phyloP scores from a whole-genome alignment of 1,140 invertebrate species.

The Anoplophora glabripennis region DNA sequence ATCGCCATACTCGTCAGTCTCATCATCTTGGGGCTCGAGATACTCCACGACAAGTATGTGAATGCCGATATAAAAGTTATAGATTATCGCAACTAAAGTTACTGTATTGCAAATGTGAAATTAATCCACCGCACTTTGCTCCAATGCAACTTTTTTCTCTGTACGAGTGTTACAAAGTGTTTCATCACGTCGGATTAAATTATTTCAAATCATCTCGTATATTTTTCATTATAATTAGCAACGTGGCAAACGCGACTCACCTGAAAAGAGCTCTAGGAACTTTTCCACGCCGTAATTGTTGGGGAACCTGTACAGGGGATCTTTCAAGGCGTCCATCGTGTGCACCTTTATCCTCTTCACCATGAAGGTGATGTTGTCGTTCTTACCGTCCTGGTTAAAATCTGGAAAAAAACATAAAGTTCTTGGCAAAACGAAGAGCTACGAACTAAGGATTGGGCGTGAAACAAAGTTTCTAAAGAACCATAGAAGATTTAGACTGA shows the following conservation, averaged over 20 bases:
- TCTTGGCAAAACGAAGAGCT: no score
- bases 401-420: constrained; percentile 67
- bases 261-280: constrained; percentile 89
- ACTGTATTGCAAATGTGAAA: no score
- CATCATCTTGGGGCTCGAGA: constrained; percentile 34
- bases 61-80: no score
- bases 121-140: no score
- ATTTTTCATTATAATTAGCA: no score
- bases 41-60: background rate
- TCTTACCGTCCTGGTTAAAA: constrained; percentile 87
- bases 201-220: no score
- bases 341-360: constrained; percentile 95
- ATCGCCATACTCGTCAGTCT: constrained; percentile 27
- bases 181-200: no score
- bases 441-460: background rate
- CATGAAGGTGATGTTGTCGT: constrained; percentile 94
- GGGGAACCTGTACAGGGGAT: constrained; percentile 83
- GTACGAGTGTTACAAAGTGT: no score
- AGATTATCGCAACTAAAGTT: no score
- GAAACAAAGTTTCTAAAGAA: background rate
- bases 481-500: no score
- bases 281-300: constrained; percentile 93
- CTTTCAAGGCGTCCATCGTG: constrained; percentile 75
- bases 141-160: no score
- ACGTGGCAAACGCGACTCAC: constrained; percentile 53